Conservation (phyloP, 2,888 invertebrate genomes). For the Melanargia galathea region DNA sequence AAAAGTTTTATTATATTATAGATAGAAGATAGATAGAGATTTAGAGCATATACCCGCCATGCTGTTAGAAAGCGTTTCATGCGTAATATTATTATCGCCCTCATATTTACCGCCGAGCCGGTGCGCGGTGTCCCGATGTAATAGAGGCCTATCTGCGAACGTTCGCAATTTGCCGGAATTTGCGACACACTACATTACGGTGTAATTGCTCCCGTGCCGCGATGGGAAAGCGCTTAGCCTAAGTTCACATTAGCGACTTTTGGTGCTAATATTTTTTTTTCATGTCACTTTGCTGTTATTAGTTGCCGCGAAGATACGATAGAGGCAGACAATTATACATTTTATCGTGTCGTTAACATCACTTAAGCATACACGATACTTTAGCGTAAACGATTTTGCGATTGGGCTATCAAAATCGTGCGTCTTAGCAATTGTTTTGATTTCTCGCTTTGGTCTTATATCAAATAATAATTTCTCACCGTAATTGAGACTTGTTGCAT, state of each 20-base stretch:
- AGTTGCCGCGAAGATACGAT: not conserved
- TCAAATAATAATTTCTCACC: no score
- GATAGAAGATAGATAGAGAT: no score
- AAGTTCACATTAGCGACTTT: not conserved
- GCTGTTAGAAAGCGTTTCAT: no score
- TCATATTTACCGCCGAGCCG: not conserved
- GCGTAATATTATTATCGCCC: not conserved
- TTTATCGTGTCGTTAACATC: no score
- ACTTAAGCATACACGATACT: no score
- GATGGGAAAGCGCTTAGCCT: conserved; percentile 1
- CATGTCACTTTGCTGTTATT: not conserved
- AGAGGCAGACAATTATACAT: not conserved
- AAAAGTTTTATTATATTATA: no score
- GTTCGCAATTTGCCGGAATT: conserved; percentile 15
- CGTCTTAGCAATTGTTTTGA: no score
- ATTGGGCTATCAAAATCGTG: no score
- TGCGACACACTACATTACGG: conserved; percentile 18
- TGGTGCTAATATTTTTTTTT: not conserved
- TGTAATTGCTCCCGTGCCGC: conserved; percentile 10
- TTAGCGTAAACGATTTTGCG: no score
- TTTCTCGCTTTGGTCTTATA: no score
- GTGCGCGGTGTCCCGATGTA: not conserved
- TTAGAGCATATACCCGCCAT: no score
- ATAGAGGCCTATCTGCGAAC: conserved; percentile 12
- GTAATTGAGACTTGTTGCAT: no score